Evolutionary conservation across 2,888 invertebrate genomes (phyloP).

Genomic region (Phengaris arion): DNA sequence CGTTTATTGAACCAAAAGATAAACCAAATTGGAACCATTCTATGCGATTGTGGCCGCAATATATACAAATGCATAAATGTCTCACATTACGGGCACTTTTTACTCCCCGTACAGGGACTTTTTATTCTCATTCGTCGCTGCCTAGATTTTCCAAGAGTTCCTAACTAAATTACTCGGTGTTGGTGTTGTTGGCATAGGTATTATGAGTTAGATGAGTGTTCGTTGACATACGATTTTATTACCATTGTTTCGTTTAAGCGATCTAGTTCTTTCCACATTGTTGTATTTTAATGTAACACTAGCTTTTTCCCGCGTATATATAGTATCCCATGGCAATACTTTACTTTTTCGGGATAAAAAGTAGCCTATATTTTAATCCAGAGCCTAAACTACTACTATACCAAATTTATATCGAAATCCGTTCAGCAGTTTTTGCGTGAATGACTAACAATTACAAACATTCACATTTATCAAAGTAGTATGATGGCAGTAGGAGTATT

Average conservation of each 20-base stretch:
- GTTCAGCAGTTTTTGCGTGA: no score
- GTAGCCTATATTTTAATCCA: no score
- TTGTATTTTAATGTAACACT: neutral
- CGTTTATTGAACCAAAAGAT: neutral
- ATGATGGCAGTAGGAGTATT: neutral
- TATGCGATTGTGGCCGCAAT: neutral
- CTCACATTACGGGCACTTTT: slow-evolving; percentile 11
- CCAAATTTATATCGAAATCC: no score
- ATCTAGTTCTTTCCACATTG: neutral
- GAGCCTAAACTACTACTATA: no score
- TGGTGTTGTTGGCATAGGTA: neutral
- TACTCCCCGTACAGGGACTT: neutral
- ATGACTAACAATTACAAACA: no score
- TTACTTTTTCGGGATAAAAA: no score
- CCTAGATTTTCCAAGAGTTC: slow-evolving; percentile 37
- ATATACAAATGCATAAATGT: neutral
- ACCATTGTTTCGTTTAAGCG: neutral
- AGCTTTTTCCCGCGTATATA: no score
- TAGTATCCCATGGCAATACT: no score
- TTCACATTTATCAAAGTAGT: no score
- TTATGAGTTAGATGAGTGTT: neutral
- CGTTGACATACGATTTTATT: slow-evolving; percentile 25
- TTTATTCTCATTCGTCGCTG: slow-evolving; percentile 20
- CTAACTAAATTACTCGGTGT: slow-evolving; percentile 36
- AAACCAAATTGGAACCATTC: neutral